Evolutionary conservation across 2,113 vertebrate species (phyloP).

Genomic region (Sylvia atricapilla): DNA sequence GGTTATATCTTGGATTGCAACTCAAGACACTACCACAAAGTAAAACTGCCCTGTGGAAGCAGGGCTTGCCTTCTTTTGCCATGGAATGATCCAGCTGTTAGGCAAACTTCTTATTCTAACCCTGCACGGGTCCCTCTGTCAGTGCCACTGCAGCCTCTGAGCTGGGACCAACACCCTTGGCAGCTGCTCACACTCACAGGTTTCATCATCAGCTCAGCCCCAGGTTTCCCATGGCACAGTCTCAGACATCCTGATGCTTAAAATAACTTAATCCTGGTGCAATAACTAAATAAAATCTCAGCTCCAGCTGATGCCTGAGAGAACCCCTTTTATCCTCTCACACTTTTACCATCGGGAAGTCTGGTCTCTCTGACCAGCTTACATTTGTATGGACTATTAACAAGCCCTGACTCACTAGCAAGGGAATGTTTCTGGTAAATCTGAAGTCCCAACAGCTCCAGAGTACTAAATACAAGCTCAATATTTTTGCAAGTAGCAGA

Average conservation of each 20-base stretch:
- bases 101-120: rapidly evolving
- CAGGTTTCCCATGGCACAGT: not conserved
- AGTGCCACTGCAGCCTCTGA: not conserved
- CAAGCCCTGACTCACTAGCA: not conserved
- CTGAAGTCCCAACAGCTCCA: not conserved
- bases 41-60: not conserved
- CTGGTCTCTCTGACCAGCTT: not conserved
- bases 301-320: not conserved
- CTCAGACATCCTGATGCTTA: not conserved
- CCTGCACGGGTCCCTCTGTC: not conserved
- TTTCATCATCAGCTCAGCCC: not conserved
- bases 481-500: not conserved
- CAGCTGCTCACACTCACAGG: not conserved
- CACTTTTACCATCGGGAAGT: rapidly evolving
- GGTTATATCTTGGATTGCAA: not conserved
- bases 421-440: not conserved
- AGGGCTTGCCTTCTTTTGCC: not conserved
- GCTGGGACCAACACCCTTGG: not conserved
- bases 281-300: not conserved
- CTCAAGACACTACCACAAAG: not conserved
- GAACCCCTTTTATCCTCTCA: not conserved
- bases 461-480: not conserved
- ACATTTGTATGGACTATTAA: not conserved
- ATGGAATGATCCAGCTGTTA: not conserved
- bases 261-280: not conserved